Evolutionary conservation across 2,888 invertebrate genomes (phyloP), one percentile per base, ranked within the genome.

Genomic region (Ophraella communa): DNA sequence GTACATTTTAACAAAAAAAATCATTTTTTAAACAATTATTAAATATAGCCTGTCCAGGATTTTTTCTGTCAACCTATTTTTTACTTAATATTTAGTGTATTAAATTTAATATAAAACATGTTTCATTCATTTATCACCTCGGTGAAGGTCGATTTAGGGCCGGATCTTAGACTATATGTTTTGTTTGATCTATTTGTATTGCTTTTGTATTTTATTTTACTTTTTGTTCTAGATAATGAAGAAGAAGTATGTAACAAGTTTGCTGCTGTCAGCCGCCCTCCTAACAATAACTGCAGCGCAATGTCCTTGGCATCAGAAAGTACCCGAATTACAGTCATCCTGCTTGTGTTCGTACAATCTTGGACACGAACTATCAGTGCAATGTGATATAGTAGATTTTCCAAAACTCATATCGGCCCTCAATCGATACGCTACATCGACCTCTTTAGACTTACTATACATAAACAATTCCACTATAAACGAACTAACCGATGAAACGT

Each of bases 381-480:
- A 95, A 83, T 95, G 95, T 82, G 94, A 94, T 83, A 91, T 93
- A 87, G 94, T 94, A 64, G 91, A 94, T 77, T 94, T 93, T 80
- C 83, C 87, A 49, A 85, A 87, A 70, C 85, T 96, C n/a, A 80
- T 95, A 73, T 83, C 87, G 62, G 91, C 93, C 24, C 84, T 93
- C 80, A 88, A 91, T 78, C 87, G 87, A 73, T 88, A 89, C 83
- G 87, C 90, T 20, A 85, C 86, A 68, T 85, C 86, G 71, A 88
- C 88, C 59, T 86, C 89, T 54, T 85, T 96, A 71, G 95, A 95
- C 81, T 85, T 95, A 69, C 87, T 96, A 39, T 95, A 95, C 81
- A 87, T 96, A 66, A 94, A 94, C 83, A 95, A 95, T 83, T 93
- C 94, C 56, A 91, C 92, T 30, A 87, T 95, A 55, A 86, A 86